These are phyloP conservation scores for Lepilemur ruficaudatus DNA, from an alignment of 2,797 vertebrate species.

Conservation along the genomic window DNA sequence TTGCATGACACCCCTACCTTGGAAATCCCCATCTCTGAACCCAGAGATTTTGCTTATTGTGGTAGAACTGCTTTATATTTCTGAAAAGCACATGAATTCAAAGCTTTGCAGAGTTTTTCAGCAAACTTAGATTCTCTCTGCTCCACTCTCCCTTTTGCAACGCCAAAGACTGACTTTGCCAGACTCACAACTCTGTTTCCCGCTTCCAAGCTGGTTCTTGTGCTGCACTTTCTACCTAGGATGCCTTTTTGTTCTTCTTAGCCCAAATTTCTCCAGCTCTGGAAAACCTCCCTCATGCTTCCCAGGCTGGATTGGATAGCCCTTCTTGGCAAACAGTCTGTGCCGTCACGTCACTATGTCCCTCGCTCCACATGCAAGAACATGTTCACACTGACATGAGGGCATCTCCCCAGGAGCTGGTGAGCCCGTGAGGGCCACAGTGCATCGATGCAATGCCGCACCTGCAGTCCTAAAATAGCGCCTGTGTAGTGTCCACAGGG, in stretches of 20 bases:
- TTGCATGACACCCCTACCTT: neutral
- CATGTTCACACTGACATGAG: neutral
- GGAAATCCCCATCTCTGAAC: neutral
- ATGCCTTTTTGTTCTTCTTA: neutral
- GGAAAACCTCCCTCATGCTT: neutral
- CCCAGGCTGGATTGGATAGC: neutral
- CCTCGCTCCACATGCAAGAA: neutral
- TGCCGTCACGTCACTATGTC: neutral
- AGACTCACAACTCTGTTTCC: neutral
- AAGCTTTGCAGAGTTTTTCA: neutral
- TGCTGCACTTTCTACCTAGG: neutral
- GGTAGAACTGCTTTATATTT: neutral
- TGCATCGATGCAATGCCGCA: fast-evolving
- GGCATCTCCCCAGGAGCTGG: neutral
- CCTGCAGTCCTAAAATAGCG: neutral
- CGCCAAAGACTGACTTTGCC: neutral
- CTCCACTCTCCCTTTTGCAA: neutral
- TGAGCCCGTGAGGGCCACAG: neutral
- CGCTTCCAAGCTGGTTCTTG: neutral
- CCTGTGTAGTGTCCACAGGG: neutral
- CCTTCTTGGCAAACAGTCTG: too few relatives aligned
- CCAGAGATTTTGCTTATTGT: neutral
- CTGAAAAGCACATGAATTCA: neutral
- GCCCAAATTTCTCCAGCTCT: neutral
- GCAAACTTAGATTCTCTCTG: neutral